phyloP scores from a whole-genome alignment of 2,113 vertebrate species.

The Macroglossus sobrinus region DNA sequence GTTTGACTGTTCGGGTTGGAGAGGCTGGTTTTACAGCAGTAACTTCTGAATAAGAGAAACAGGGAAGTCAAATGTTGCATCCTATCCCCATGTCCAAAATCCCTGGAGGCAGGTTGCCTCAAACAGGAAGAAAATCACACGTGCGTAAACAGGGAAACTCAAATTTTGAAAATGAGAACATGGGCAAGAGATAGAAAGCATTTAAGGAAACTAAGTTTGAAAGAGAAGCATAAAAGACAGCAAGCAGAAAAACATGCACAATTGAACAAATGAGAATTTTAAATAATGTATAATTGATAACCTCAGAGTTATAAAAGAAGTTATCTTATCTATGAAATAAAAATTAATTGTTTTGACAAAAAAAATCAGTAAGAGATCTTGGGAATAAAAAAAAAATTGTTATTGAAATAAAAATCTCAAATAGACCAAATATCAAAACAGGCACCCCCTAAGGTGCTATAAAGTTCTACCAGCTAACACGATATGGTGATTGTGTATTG shows the following conservation, averaged over 20 bases:
- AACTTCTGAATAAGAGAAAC: not conserved
- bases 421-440: not conserved
- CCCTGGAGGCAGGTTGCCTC: not conserved
- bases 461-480: not conserved
- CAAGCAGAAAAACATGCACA: not conserved
- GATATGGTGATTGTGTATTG: not conserved
- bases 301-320: not conserved
- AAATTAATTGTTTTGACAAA: constrained; percentile 10
- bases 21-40: not conserved
- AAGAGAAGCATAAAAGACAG: not conserved
- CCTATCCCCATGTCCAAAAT: not conserved
- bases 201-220: not conserved
- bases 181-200: not conserved
- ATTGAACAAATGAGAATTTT: not conserved
- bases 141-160: not conserved
- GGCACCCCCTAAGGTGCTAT: not conserved
- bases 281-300: not conserved
- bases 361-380: not conserved
- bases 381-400: not conserved
- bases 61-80: not conserved
- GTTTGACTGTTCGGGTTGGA: not conserved
- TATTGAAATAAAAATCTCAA: constrained; percentile 1
- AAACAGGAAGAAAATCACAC: not conserved
- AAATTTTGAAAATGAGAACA: not conserved
- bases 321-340: not conserved